Evolutionary conservation across 1,140 invertebrate species (phyloP).

Genomic region (Drosophila simulans): DNA sequence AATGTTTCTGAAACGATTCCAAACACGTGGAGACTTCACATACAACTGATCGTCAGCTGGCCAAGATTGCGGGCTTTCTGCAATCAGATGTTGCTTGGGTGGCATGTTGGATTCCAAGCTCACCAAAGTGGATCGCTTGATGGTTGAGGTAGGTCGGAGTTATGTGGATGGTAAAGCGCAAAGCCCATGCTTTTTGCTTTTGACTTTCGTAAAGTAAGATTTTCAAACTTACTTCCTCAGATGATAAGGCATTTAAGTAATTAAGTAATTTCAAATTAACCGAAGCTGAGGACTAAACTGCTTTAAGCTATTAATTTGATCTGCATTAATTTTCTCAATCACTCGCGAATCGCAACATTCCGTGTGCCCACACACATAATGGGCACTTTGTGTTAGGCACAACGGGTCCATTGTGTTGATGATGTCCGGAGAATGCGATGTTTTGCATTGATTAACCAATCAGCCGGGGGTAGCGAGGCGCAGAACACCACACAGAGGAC

Average conservation of each 20-base stretch:
- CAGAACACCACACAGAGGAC: neutral
- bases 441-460: slow-evolving; percentile 41
- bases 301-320: no score
- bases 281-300: no score
- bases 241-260: no score
- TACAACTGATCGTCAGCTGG: slow-evolving; percentile 26
- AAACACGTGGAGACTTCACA: slow-evolving; percentile 17
- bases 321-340: no score
- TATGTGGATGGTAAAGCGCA: neutral
- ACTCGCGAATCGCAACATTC: neutral
- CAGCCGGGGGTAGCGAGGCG: neutral
- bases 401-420: slow-evolving; percentile 10
- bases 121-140: neutral
- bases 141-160: neutral
- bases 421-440: slow-evolving; percentile 2
- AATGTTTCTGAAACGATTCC: neutral
- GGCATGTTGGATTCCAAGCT: slow-evolving; percentile 21
- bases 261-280: no score
- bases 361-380: neutral
- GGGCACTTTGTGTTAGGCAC: slow-evolving; percentile 7
- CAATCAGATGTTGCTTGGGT: neutral
- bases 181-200: neutral
- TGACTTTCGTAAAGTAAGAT: no score
- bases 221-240: no score
- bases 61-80: neutral